Conservation (phyloP, 2,888 invertebrate genomes). For the Epirrhoe tristata region DNA sequence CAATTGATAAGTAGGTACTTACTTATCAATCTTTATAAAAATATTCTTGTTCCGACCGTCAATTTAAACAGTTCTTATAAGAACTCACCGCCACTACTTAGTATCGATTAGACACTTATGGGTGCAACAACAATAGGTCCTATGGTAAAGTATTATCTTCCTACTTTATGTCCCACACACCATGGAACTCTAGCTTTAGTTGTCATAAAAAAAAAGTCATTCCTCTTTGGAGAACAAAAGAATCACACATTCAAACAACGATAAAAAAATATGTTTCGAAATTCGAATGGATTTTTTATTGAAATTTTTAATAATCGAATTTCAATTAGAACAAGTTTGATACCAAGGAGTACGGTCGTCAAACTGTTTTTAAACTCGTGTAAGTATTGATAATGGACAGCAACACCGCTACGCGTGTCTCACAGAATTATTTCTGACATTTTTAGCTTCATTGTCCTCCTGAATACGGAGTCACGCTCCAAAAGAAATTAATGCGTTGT, state of each 20-base stretch:
- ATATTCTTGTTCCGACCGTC: constrained; percentile 1
- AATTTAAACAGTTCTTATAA: constrained; percentile 26
- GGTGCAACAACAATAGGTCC: constrained; percentile 24
- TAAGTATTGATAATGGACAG: constrained; percentile 56
- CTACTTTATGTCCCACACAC: constrained; percentile 35
- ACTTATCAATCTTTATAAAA: background rate
- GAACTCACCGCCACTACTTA: constrained; percentile 18
- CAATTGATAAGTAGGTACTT: too few relatives aligned
- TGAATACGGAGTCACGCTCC: constrained; percentile 82
- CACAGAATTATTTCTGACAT: constrained; percentile 83
- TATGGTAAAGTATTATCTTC: constrained; percentile 31
- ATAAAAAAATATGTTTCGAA: background rate
- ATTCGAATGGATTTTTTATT: background rate
- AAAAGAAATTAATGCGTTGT: constrained; percentile 80
- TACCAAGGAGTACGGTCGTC: too few relatives aligned
- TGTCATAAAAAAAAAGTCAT: background rate
- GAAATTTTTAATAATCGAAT: background rate
- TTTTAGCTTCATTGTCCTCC: constrained; percentile 81
- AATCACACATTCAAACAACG: background rate
- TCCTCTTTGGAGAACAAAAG: background rate
- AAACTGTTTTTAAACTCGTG: constrained; percentile 36
- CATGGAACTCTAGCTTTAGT: background rate
- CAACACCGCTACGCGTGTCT: constrained; percentile 68
- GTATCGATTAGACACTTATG: constrained; percentile 27
- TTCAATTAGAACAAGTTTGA: background rate